Conservation (phyloP, 2,797 vertebrate species). For the Phaenicophaeus curvirostris region DNA sequence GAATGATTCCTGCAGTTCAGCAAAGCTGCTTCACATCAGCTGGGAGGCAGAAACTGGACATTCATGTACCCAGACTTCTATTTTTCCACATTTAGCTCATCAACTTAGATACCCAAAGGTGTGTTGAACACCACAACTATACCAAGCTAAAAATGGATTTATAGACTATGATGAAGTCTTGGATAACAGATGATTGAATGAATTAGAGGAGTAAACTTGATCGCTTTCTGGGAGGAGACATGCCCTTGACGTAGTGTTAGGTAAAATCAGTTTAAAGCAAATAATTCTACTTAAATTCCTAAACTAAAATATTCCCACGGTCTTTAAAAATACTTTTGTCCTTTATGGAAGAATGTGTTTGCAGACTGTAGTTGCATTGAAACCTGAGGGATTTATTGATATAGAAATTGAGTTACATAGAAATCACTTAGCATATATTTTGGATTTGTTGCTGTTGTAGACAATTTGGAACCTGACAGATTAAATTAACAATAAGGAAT, state of each 20-base stretch:
- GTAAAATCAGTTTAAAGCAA: not conserved
- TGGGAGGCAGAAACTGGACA: not conserved
- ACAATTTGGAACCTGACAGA: slow-evolving; percentile 23
- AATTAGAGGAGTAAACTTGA: not conserved
- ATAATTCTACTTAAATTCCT: not conserved
- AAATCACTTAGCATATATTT: slow-evolving; percentile 8
- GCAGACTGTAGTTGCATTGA: not conserved
- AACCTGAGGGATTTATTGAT: slow-evolving; percentile 8
- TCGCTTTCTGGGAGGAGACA: not conserved
- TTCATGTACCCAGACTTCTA: not conserved
- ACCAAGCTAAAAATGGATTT: not conserved
- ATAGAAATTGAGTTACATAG: slow-evolving; percentile 12
- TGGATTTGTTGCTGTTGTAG: slow-evolving; percentile 17
- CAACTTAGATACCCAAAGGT: not conserved
- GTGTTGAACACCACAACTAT: not conserved
- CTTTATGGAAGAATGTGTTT: not conserved
- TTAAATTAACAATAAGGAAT: slow-evolving; percentile 21
- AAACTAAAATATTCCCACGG: not conserved
- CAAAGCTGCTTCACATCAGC: not conserved
- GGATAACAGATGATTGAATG: not conserved
- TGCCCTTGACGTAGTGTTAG: not conserved
- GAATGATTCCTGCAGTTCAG: not conserved
- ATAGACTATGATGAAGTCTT: not conserved
- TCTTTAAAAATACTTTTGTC: not conserved
- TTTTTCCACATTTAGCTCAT: not conserved